These are phyloP conservation scores for Poliocrania exsul DNA, from an alignment of 2,797 vertebrate genomes.

Conservation along the genomic window DNA sequence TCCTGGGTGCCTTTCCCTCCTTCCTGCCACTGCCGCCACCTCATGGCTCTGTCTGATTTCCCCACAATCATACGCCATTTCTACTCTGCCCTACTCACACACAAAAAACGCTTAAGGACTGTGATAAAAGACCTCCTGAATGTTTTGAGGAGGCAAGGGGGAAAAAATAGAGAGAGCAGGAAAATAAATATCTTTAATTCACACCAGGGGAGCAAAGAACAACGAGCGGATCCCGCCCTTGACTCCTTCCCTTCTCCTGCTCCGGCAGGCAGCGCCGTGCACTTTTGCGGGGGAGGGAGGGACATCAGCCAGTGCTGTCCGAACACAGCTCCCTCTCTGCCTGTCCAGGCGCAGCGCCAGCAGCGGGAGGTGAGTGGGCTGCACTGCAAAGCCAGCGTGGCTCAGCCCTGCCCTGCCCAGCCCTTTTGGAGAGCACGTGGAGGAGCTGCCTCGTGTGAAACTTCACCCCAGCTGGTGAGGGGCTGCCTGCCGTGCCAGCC, in stretches of 20 bases:
- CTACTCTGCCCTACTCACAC: background rate
- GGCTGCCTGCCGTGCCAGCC: background rate
- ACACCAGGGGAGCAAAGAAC: background rate
- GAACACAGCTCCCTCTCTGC: background rate
- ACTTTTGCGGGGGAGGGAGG: background rate
- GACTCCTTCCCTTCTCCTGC: background rate
- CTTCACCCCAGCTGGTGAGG: background rate
- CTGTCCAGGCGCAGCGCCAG: background rate
- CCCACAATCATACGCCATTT: background rate
- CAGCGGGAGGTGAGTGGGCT: rapidly evolving
- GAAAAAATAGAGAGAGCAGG: background rate
- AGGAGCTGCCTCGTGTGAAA: background rate
- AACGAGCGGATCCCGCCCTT: background rate
- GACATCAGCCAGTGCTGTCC: background rate
- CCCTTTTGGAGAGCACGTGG: background rate
- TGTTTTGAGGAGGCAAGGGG: background rate
- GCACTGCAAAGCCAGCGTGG: background rate
- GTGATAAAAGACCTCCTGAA: background rate
- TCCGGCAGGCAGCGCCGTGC: background rate
- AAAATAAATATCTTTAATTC: background rate
- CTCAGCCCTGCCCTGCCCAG: background rate
- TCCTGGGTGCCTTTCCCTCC: rapidly evolving
- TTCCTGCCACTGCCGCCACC: background rate
- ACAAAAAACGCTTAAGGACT: background rate
- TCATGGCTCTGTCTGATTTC: background rate